Base-by-base conservation (phyloP, 2,113 vertebrate species). In the Eurypyga helias region DNA sequence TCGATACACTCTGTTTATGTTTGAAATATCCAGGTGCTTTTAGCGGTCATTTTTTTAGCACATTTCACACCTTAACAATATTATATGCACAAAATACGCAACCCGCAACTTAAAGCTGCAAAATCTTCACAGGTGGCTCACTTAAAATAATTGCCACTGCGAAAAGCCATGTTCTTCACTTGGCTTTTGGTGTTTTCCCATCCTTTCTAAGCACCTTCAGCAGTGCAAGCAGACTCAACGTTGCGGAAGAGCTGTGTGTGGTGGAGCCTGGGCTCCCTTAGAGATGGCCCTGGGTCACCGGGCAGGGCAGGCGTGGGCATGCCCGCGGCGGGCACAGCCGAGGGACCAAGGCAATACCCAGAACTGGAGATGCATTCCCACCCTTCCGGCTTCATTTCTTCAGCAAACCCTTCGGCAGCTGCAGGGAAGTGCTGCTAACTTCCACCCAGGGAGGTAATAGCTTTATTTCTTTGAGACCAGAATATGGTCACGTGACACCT, bases 21-120 rank as follows among this genome's bases (percentile, higher is more conserved):
- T 81, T 36, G 69, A 96, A 91, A 87, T 49, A 94, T 7, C 91
- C 94, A 96, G 94, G 94, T 92, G 72, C 87, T 90, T 90, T 81
- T 48, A 73, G 70, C 5, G 2, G 91, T 87, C 83, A 84, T 18
- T 58, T 95, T 92, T 12, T 73, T 81, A 89, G 76, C 82, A 29
- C 4, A 19, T 92, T 95, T 92, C 85, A 94, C 92, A 61, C 9
- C 0, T 86, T 73, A 80, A 80, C 90, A 86, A 88, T 73, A 80
- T 83, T 62, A 71, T 43, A 83, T 83, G 64, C 8, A 21, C 31
- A 48, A 93, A 95, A 88, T 52, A 93, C 1, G 0, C 79, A 76
- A 86, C 79, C 66, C 10, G 31, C 67, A 18, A 33, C 65, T 52
- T 86, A 43, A 52, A 76, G 70, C 79, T 38, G 46, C 25, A 49